phyloP scores from a whole-genome alignment of 2,113 vertebrate genomes.

The Microcebus griseorufus region DNA sequence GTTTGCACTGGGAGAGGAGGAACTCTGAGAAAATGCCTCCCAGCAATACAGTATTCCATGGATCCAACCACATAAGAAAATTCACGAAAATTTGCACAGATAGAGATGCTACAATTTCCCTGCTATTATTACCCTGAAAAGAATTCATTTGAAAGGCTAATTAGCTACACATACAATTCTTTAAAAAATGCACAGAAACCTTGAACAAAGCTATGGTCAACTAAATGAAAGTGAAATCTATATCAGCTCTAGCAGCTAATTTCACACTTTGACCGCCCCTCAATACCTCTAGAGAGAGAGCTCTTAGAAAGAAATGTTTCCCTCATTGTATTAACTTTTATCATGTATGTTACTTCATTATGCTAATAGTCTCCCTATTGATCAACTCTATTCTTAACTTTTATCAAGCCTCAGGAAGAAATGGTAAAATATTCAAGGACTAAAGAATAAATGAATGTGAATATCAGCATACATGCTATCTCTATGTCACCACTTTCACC shows the following conservation, averaged over 20 bases:
- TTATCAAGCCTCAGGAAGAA: not conserved
- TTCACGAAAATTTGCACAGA: not conserved
- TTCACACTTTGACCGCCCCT: not conserved
- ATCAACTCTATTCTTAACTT: constrained; percentile 47
- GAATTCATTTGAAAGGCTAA: constrained; percentile 59
- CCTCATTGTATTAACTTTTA: constrained; percentile 23
- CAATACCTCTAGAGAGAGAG: not conserved
- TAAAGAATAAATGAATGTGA: constrained; percentile 32
- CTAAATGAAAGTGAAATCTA: constrained; percentile 44
- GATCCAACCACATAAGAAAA: not conserved
- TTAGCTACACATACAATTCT: not conserved
- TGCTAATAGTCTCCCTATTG: constrained; percentile 2
- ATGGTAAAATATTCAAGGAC: constrained; percentile 27
- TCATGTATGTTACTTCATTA: constrained; percentile 43
- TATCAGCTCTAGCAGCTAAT: constrained; percentile 21
- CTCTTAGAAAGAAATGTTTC: constrained; percentile 12
- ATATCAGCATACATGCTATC: not conserved
- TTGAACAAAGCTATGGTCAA: constrained; percentile 22
- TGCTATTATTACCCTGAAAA: constrained; percentile 57
- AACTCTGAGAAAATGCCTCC: not conserved
- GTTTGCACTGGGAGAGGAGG: not conserved
- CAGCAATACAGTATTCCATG: not conserved
- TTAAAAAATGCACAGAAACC: constrained; percentile 26
- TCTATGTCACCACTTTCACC: not conserved
- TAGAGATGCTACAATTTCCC: constrained; percentile 29